Base-by-base conservation (phyloP, 2,888 invertebrate genomes). In the Catocala nupta region DNA sequence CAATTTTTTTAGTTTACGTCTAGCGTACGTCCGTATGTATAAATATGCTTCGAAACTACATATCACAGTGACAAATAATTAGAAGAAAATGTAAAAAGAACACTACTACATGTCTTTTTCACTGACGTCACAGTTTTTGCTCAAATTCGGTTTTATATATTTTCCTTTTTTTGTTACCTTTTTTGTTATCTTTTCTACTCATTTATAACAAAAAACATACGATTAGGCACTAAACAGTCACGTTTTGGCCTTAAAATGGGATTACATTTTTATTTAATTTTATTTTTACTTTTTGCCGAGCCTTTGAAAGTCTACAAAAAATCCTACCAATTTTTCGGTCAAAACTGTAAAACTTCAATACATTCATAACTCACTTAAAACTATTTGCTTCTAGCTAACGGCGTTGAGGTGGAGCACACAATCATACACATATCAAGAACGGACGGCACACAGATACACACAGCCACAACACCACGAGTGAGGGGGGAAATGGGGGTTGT, bases 361-460 rank as follows among this genome's bases (percentile, higher is more conserved):
- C 88, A 89, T 84, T 80, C 82, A 72, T 70, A 82, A 90, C 91
- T 92, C 88, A 93, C 90, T 81, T 84, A 81, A 78, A 82, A 86
- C 90, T 92, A 87, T 93, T 92, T 93, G 90, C 89, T 94, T 94
- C 92, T 94, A 94, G 93, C 86, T 93, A 93, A 91, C 84, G 92
- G 92, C 90, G 91, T 82, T 74, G 82, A 86, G 88, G 89, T 84
- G 91, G 89, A 81, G 87, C 82, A 90, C 87, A 92, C 89, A 92
- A 87, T 90, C 87, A 88, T 89, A 93, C 93, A 93, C 93, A 94
- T 93, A 93, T 94, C 93, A 93, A 93, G 93, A 92, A 84, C 91
- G 93, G 90, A 82, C 91, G 88, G 90, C 82, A 89, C 90, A 91
- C 86, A 78, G 79, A 90, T 85, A 91, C 85, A 93, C 90, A 92